Evolutionary conservation across 2,113 vertebrate genomes (phyloP).

Genomic region (Phainopepla nitens): DNA sequence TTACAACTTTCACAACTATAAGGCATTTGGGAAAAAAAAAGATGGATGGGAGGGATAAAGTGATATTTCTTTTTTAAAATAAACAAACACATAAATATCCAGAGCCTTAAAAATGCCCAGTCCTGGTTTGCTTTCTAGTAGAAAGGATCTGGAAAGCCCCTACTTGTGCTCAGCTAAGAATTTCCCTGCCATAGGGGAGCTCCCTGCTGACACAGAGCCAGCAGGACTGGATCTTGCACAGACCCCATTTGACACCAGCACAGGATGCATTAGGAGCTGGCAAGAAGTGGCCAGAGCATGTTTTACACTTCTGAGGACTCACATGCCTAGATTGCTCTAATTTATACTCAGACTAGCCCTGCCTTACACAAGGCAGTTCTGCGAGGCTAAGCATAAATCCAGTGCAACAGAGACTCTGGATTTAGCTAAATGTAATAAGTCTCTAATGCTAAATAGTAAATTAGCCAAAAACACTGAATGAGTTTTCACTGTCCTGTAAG

Average conservation of each 20-base stretch:
- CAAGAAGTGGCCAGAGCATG: constrained; percentile 10
- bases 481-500: not conserved
- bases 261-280: constrained; percentile 15
- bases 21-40: not conserved
- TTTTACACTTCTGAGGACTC: constrained; percentile 9
- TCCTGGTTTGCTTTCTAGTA: not conserved
- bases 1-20: not conserved
- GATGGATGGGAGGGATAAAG: not conserved
- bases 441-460: not conserved
- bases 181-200: not conserved
- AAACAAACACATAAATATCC: constrained; percentile 2
- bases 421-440: not conserved
- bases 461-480: not conserved
- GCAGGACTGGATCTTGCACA: constrained; percentile 1
- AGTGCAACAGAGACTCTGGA: not conserved
- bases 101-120: not conserved
- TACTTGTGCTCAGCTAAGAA: not conserved
- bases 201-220: constrained; percentile 1
- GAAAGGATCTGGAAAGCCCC: constrained; percentile 21
- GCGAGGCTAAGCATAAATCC: constrained; percentile 1
- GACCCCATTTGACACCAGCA: constrained; percentile 6
- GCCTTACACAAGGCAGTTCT: not conserved
- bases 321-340: not conserved
- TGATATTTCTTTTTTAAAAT: not conserved
- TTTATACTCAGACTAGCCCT: constrained; percentile 3